Evolutionary conservation across 2,888 invertebrate species (phyloP), one percentile per base, ranked within the genome.

Genomic region (Ormyrus thymus): DNA sequence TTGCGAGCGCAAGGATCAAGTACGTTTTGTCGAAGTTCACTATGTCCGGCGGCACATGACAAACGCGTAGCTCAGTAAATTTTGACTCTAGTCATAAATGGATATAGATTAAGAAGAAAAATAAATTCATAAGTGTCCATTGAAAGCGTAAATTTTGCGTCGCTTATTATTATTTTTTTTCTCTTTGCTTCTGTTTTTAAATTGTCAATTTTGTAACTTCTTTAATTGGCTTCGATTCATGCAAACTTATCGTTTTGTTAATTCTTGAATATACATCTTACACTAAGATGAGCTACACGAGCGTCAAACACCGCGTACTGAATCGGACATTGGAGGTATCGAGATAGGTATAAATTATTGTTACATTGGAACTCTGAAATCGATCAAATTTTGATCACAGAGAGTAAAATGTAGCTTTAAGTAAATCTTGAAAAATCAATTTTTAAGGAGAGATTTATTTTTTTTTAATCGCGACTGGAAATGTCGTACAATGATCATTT

Each of bases 41-140:
- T n/a, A 53, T 46, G 56, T 55, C 15, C 11, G 11, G 9, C 48
- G 13, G 13, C 11, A 29, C 10, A 6, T 3, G 46, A 45, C 7
- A 43, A 13, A 15, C 11, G 58, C 10, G 64, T 69, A 15, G 51
- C 58, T 74, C 64, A 61, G 74, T 71, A 11, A 53, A 68, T 71
- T 76, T 76, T 62, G 71, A 83, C 79, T 86, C 86, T 86, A 86
- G 86, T 86, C 85, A 85, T 72, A 79, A 81, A 79, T 46, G 71
- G 13, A 71, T 62, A 58, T 71, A 13, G 9, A 29, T 29, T 56
- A 56, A 29, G 65, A 46, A 45, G 48, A 51, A 68, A 55, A 48
- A 62, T 58, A 46, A 69, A 51, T 66, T 29, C 29, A 5, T 15
- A 43, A 15, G 51, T 46, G 43, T 43, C 6, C 29, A 43, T 61